Conservation (phyloP, 2,888 invertebrate genomes). For the Monopis laevigella region DNA sequence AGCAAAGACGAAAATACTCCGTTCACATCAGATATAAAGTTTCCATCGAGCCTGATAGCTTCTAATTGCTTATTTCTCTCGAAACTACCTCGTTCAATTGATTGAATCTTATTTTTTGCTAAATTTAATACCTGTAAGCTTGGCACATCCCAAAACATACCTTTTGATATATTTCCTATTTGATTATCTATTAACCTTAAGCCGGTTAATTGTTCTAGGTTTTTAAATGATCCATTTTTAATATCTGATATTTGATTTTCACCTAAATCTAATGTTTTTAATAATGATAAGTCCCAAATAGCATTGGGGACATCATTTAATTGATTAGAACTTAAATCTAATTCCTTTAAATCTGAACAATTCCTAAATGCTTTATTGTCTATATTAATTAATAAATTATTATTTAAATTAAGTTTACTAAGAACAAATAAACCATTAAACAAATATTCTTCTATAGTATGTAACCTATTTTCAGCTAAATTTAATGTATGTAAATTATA, state of each 20-base stretch:
- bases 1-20: constrained; percentile 86
- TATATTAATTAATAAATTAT: constrained; percentile 81
- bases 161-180: constrained; percentile 82
- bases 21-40: constrained; percentile 88
- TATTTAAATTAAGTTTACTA: constrained; percentile 85
- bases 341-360: constrained; percentile 86
- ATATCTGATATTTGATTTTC: constrained; percentile 90
- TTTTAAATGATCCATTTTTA: constrained; percentile 84
- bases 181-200: constrained; percentile 90
- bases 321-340: constrained; percentile 89
- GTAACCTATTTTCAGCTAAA: constrained; percentile 86
- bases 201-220: constrained; percentile 86
- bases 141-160: constrained; percentile 87
- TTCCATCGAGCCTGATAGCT: constrained; percentile 87
- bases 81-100: constrained; percentile 84
- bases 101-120: constrained; percentile 88
- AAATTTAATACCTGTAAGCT: constrained; percentile 86
- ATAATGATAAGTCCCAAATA: constrained; percentile 79
- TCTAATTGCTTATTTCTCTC: constrained; percentile 83
- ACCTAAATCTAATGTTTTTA: constrained; percentile 90
- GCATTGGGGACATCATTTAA: constrained; percentile 83
- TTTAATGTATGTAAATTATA: constrained; percentile 91
- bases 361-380: constrained; percentile 86
- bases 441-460: constrained; percentile 80
- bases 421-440: constrained; percentile 87